Evolutionary conservation across 2,113 vertebrate species (phyloP), one percentile per base, ranked within the genome.

Genomic region (Apeltes quadracus): DNA sequence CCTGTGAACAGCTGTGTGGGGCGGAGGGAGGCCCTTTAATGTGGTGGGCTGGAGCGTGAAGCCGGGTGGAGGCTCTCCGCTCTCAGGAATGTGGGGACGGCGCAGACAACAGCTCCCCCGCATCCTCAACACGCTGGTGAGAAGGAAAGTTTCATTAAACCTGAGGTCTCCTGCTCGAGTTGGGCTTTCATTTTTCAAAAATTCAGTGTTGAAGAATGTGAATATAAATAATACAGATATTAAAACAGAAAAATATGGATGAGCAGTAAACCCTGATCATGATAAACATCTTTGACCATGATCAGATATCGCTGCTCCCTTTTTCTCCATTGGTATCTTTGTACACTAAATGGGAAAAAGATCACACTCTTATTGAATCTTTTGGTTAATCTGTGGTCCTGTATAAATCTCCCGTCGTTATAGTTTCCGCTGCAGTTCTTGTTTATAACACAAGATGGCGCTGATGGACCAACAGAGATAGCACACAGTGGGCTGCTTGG

Each of bases 81-180:
- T 8, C 57, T 69, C 68, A 86, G 90, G 90, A 90, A 89, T 90
- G 89, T 70, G 29, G 61, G 73, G 53, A 75, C 69, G 59, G 61
- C 48, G 70, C 38, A 73, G 44, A 43, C 18, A 44, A 58, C 44
- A 67, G 65, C 55, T 59, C 36, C 5, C n/a, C n/a, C 41, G 43
- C 7, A 1, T 68, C 10, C 22, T 44, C 64, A 27, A n/a, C 43
- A 53, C 8, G 1, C 15, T 71, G 7, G 7, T 34, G 5, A 16
- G 2, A 64, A n/a, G 56, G 56, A 1, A 44, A 39, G 14, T 53
- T 58, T 12, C 32, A 72, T 38, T 63, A 46, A 76, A 53, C 15
- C 39, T 18, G 38, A 29, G 3, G 27, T 23, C 7, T 16, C 46
- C 22, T 15, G 12, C 32, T 41, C 14, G 29, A 56, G 29, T 22